Base-by-base conservation (phyloP, 2,113 vertebrate genomes). In the Trematocara nigrifrons region DNA sequence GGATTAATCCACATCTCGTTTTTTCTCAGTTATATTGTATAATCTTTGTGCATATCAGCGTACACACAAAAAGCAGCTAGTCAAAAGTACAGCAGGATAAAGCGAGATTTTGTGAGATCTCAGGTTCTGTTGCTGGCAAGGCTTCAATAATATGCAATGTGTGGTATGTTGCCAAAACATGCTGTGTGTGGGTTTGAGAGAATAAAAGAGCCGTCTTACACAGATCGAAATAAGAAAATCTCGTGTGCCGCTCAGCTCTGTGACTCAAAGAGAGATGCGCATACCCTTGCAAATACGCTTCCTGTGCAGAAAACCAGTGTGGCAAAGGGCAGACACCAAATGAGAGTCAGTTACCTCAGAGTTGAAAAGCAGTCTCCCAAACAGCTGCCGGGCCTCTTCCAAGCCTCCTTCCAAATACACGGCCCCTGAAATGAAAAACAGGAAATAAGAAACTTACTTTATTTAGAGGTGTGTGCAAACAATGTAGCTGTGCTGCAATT, bases 321-420 rank as follows among this genome's bases (percentile, higher is more conserved):
- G 26, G 49, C 64, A 59, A 49, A 51, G 22, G 69, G 52, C 53
- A 77, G 61, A 56, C 49, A 61, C 16, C 38, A 31, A 69, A 80
- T 64, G 6, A 61, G 4, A 40, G 16, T 4, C 2, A 22, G 45
- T 96, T 96, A 99, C 99, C 97, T 96, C 96, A 47, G 93, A 95
- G 94, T 98, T 98, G 94, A 99, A 99, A 29, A 99, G 97, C 35
- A 99, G 95, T 84, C 98, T 96, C 57, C 99, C 99, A 92, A 99
- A 99, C 57, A 99, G 95, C 87, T 97, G 96, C 40, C 98, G 98
- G 79, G 98, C 97, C 94, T 99, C 98, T 49, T 97, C 97, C 80
- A 99, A 94, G 52, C 97, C 99, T 85, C 99, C 99, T 86, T 99
- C 99, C 89, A 99, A 89, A 94, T 99, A 99, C 91, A 99, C 98